Evolutionary conservation across 2,888 invertebrate species (phyloP).

Genomic region (Bursaphelenchus okinawaensis): DNA sequence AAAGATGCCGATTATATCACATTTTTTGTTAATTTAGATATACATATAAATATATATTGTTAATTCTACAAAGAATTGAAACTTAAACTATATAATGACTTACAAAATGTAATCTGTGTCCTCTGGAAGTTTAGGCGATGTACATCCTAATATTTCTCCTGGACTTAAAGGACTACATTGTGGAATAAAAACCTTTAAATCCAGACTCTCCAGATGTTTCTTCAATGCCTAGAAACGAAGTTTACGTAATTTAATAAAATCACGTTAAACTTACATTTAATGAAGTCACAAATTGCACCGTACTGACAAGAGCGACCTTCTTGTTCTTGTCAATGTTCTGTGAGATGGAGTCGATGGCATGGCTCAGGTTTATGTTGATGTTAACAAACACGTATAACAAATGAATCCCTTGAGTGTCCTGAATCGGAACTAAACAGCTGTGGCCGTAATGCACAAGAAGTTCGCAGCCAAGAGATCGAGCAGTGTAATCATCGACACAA

Average conservation of each 20-base stretch:
- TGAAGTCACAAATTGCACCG: slow-evolving; percentile 93
- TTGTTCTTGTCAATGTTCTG: slow-evolving; percentile 59
- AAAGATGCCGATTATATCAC: neutral
- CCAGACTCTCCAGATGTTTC: slow-evolving; percentile 41
- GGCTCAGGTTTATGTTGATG: slow-evolving; percentile 86
- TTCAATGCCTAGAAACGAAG: slow-evolving; percentile 42
- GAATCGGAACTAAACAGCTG: slow-evolving; percentile 69
- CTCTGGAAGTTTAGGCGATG: slow-evolving; percentile 71
- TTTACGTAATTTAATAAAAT: too few relatives aligned
- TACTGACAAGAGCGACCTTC: slow-evolving; percentile 80
- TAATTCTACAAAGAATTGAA: neutral
- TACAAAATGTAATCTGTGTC: slow-evolving; percentile 71
- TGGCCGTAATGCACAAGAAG: slow-evolving; percentile 83
- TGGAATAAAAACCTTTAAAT: slow-evolving; percentile 64
- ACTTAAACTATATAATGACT: slow-evolving; percentile 13
- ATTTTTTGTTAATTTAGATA: neutral
- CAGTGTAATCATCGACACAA: slow-evolving; percentile 93
- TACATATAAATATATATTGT: neutral
- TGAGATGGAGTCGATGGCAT: slow-evolving; percentile 83
- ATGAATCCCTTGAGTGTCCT: slow-evolving; percentile 68
- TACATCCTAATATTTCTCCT: slow-evolving; percentile 95
- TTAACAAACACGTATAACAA: slow-evolving; percentile 96
- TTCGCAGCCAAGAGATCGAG: slow-evolving; percentile 70
- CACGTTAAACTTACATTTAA: slow-evolving; percentile 69
- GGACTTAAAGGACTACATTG: slow-evolving; percentile 91